A percentile compares a stretch with the other conserved stretches of the same genome.
Evolutionary conservation across 2,888 invertebrate genomes (phyloP).

Genomic region (Endotricha flammealis): DNA sequence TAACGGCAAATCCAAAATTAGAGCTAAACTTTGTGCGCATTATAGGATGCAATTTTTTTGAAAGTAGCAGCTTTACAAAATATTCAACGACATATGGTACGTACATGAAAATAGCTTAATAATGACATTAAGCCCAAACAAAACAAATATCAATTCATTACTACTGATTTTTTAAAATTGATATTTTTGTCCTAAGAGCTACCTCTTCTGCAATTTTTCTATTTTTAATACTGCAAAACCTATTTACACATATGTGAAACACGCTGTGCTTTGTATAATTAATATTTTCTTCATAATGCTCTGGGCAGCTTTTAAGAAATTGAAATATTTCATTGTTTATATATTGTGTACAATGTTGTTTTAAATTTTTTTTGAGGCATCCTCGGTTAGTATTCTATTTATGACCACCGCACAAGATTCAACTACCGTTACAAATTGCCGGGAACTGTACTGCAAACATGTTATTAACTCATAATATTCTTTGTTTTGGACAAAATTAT

Average conservation of each 20-base stretch:
- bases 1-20: no score
- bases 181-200: no score
- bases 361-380: background rate
- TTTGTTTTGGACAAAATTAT: background rate
- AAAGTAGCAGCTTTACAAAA: no score
- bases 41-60: no score
- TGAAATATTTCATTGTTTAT: background rate
- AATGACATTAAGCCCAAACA: no score
- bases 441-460: background rate
- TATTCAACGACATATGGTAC: no score
- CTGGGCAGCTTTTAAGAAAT: background rate
- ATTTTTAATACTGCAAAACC: conserved; percentile 7
- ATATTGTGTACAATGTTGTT: no score
- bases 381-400: background rate
- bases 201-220: conserved; percentile 2
- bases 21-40: no score
- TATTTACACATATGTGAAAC: conserved; percentile 8
- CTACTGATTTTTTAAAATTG: no score
- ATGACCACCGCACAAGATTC: background rate
- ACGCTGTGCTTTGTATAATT: conserved; percentile 2
- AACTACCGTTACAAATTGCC: background rate
- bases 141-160: no score
- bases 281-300: conserved; percentile 9
- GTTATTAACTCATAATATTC: background rate
- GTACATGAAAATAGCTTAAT: no score